These are phyloP conservation scores for Porites rus DNA, from an alignment of 92 coral and sea anemone species.

Conservation along the genomic window DNA sequence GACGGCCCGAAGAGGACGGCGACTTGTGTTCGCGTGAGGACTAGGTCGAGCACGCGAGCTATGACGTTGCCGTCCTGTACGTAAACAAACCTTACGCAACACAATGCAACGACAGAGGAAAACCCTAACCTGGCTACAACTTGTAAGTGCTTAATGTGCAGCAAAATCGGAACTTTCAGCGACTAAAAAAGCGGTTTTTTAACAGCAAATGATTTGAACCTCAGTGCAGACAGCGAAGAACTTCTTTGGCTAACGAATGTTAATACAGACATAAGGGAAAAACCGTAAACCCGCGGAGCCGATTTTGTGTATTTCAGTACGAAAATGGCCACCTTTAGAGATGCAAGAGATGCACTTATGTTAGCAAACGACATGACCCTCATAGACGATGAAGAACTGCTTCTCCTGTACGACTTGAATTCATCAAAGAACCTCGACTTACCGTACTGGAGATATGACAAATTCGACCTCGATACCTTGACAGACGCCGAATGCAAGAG, in stretches of 20 bases:
- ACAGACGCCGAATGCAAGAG: conserved; percentile 2
- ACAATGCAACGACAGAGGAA: not conserved
- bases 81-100: conserved; percentile 13
- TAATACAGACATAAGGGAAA: too few species aligned
- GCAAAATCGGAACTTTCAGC: too few species aligned
- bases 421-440: conserved; percentile 31
- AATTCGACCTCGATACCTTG: conserved; percentile 40
- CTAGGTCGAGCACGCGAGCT: not conserved
- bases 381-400: conserved; percentile 41
- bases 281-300: too few species aligned
- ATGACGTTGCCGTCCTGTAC: conserved; percentile 7
- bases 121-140: not conserved
- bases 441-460: conserved; percentile 44
- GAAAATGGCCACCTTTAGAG: not conserved
- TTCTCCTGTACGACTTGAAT: conserved; percentile 41
- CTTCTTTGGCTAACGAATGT: too few species aligned
- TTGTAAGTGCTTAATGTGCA: not conserved
- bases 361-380: conserved; percentile 27
- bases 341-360: conserved; percentile 43
- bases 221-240: too few species aligned
- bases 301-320: not conserved
- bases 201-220: too few species aligned
- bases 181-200: too few species aligned
- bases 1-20: conserved; percentile 1
- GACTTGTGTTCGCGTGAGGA: conserved; percentile 1